Percentiles rank a stretch among this genome's conserved stretches.
These are phyloP conservation scores for Varanus salvator DNA, from an alignment of 2,113 vertebrate species.

Conservation along the genomic window DNA sequence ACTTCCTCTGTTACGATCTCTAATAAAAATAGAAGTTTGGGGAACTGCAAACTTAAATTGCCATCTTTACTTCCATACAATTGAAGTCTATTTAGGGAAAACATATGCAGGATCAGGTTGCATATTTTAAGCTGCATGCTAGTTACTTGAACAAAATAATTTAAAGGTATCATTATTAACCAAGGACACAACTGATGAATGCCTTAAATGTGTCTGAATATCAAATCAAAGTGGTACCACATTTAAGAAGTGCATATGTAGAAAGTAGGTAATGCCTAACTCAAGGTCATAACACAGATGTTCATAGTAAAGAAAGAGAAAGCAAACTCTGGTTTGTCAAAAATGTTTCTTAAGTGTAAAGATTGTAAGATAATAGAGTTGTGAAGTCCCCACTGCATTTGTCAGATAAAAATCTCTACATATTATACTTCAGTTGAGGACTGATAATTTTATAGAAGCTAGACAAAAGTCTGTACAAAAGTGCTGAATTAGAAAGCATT, in stretches of 20 bases:
- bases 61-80: no score
- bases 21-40: conserved; percentile 25
- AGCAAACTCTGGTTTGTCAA: conserved; percentile 41
- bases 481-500: conserved; percentile 48
- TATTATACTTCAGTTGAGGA: conserved; percentile 52
- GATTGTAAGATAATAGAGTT: conserved; percentile 55
- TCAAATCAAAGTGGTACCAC: conserved; percentile 44
- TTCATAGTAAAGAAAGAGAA: conserved; percentile 1
- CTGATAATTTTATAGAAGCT: conserved; percentile 59
- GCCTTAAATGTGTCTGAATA: conserved; percentile 59
- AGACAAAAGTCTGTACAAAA: conserved; percentile 36
- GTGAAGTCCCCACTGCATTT: conserved; percentile 46
- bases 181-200: conserved; percentile 52
- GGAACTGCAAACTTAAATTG: no score
- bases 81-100: not conserved
- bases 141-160: conserved; percentile 55
- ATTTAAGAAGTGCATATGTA: conserved; percentile 27
- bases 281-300: conserved; percentile 53
- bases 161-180: conserved; percentile 36
- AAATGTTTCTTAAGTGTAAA: conserved; percentile 41
- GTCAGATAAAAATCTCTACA: conserved; percentile 63
- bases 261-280: conserved; percentile 43
- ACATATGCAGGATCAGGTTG: not conserved
- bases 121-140: conserved; percentile 46
- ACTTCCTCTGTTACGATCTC: conserved; percentile 63